Base-by-base conservation (phyloP, 2,888 invertebrate species). In the Spisula solida region DNA sequence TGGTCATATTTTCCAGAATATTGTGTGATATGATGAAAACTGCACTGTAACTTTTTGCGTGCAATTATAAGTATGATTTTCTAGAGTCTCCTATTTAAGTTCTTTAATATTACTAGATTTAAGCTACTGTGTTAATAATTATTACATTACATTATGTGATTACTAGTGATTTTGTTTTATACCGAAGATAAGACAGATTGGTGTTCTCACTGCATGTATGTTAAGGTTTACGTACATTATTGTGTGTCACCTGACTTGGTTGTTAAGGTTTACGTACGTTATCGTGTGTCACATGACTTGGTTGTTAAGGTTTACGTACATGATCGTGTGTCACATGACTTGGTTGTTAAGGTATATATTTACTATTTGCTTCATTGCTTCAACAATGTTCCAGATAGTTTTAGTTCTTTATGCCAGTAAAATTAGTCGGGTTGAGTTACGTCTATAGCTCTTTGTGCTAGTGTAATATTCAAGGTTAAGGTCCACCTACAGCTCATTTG, bases 1-100 rank as follows among this genome's bases (percentile, higher is more conserved):
- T 85, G 85, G 85, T 60, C 85, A 85, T 79, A 79, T 31, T 31
- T 18, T 75, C 25, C 29, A 16, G 31, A 25, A 29, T 75, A 18
- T 31, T 34, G 20, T 34, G 20, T 34, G 34, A 16, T 31, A 34
- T 31, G 25, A 75, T 31, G 75, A 75, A 31, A 75, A 31, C 2
- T 75, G 75, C 60, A 25, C n/a, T 1, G 31, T 16, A 34, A 31
- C 18, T 75, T 75, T 75, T 75, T 75, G 75, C 18, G 34, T 75
- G 31, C 34, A 75, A 75, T 75, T 75, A 75, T 75, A 34, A 34
- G 75, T 75, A 75, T 75, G 75, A 31, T 75, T 75, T 18, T 75
- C 18, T 75, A 31, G 25, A 60, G 14, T 75, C 75, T 31, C 29
- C 10, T 34, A 31, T 75, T 75, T 31, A 34, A 75, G 16, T 75